These are phyloP conservation scores for Shinisaurus crocodilurus DNA, from an alignment of 2,113 vertebrate species.

Conservation along the genomic window DNA sequence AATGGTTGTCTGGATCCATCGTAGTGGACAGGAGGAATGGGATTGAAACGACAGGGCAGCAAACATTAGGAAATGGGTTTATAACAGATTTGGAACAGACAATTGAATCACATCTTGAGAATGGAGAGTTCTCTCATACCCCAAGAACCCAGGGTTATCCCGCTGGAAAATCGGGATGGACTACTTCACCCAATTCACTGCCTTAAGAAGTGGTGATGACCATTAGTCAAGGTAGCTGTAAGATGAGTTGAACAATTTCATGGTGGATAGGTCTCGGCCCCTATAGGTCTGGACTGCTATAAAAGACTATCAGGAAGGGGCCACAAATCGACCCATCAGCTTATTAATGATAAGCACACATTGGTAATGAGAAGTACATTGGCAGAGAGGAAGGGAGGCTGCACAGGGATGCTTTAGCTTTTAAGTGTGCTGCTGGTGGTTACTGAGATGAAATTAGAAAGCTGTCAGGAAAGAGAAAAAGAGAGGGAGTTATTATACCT, in stretches of 20 bases:
- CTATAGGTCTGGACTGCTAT: too few relatives aligned
- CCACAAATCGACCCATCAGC: too few relatives aligned
- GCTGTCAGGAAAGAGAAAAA: not conserved
- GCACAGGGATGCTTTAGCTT: too few relatives aligned
- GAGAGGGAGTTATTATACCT: not conserved
- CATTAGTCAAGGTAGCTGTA: not conserved
- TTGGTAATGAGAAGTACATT: too few relatives aligned
- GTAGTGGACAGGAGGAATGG: not conserved
- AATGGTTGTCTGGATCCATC: not conserved
- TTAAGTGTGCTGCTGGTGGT: too few relatives aligned
- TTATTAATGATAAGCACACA: too few relatives aligned
- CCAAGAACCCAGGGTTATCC: not conserved
- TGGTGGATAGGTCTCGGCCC: too few relatives aligned
- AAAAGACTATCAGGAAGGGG: too few relatives aligned
- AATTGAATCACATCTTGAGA: not conserved
- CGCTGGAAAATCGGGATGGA: not conserved
- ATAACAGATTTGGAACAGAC: not conserved
- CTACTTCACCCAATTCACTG: not conserved
- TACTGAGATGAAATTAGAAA: not conserved
- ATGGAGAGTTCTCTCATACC: not conserved
- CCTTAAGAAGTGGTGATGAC: too few relatives aligned
- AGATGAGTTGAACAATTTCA: not conserved
- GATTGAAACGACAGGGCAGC: not conserved
- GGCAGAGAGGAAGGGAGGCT: too few relatives aligned
- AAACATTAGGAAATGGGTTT: not conserved